Base-by-base conservation (phyloP, 1,140 invertebrate species). In the Pseudomyrmex flavicornis region DNA sequence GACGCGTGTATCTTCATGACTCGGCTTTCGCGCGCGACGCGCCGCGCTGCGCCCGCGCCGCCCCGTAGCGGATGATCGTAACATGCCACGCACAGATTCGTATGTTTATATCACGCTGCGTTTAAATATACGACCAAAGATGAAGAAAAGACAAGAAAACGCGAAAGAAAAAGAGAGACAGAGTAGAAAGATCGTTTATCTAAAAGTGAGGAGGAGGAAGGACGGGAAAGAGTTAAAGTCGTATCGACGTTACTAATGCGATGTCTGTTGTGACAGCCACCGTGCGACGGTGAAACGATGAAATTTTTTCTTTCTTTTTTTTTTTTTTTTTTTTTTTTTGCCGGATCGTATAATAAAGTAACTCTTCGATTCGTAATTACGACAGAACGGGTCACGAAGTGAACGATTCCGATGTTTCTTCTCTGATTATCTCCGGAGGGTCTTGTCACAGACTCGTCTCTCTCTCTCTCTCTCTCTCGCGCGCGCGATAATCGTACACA, bases 321-420 rank as follows among this genome's bases (percentile, higher is more conserved):
- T 22, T 22, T 22, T 0, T 22, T 22, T 22, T 22, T 22, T 22
- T 22, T 22, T 22, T 22, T 22, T 22, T 22, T 22, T 17, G 63
- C 54, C 50, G 56, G 48, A 59, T 20, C 66, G 66, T 54, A 77
- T 35, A 35, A 87, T 88, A 80, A 88, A 87, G 62, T 62, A 84
- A 59, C 56, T 20, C 2, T 13, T 17, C n/a, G 70, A 80, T 56
- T 69, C 61, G 86, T 88, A 88, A 88, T 88, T 87, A 87, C 85
- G 17, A 12, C 13, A 1, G 66, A 48, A 86, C 79, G 52, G 82
- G 80, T 86, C 85, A 87, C 86, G 73, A 88, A 52, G 52, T 48
- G 66, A 83, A 85, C 70, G 65, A 46, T 85, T 72, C 52, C 61
- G 66, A 85, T 83, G 77, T 69, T 69, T 70, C 65, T 56, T 22